A percentile compares a stretch with the other conserved stretches of the same genome.
Evolutionary conservation across 2,888 invertebrate species (phyloP).

Genomic region (Volucella bombylans): DNA sequence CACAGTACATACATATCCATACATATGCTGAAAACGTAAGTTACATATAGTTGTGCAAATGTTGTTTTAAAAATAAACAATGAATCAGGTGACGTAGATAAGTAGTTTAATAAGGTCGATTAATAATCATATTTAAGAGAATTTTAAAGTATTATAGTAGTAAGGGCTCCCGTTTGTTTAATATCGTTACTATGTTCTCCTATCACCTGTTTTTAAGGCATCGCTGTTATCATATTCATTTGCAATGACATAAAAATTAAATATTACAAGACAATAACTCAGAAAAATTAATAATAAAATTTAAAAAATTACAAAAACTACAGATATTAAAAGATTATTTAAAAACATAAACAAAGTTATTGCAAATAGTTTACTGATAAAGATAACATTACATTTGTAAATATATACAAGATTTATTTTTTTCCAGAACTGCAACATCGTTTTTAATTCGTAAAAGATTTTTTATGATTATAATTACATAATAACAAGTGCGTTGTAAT

Average conservation of each 20-base stretch:
- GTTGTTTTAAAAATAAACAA: conserved; percentile 56
- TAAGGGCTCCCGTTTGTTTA: conserved; percentile 59
- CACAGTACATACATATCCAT: conserved; percentile 4
- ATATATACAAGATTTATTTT: conserved; percentile 13
- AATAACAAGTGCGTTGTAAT: conserved; percentile 43
- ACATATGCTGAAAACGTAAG: conserved; percentile 23
- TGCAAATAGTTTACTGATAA: not conserved
- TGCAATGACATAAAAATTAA: conserved; percentile 50
- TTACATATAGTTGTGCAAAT: conserved; percentile 61
- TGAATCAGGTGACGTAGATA: conserved; percentile 66
- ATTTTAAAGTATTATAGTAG: conserved; percentile 65
- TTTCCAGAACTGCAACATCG: conserved; percentile 42
- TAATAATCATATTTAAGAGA: conserved; percentile 53
- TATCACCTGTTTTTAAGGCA: conserved; percentile 27
- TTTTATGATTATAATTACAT: conserved; percentile 20
- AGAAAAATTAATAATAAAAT: conserved; percentile 37
- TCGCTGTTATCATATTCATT: conserved; percentile 46
- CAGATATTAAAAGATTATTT: conserved; percentile 9
- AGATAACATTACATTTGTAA: conserved; percentile 42
- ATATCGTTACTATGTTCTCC: conserved; percentile 42
- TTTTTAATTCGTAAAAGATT: conserved; percentile 37
- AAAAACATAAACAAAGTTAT: conserved; percentile 13
- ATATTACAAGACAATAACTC: conserved; percentile 69
- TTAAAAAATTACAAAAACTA: conserved; percentile 12
- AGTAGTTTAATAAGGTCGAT: conserved; percentile 65